Evolutionary conservation across 2,888 invertebrate genomes (phyloP).

Genomic region (Agriopis aurantiaria): DNA sequence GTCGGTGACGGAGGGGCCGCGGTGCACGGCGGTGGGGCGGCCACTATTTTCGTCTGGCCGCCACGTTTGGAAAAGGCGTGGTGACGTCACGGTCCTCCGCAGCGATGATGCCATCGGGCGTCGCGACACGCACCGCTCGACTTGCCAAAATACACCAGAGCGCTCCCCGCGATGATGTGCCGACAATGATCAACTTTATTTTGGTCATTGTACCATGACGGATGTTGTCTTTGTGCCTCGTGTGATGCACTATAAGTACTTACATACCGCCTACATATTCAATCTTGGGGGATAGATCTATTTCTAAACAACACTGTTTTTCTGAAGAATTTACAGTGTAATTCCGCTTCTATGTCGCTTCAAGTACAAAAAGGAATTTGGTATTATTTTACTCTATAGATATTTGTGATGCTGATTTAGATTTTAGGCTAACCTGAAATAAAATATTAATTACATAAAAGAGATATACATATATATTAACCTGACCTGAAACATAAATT

Average conservation of each 20-base stretch:
- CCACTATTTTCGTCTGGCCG: conserved; percentile 86
- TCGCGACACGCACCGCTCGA: conserved; percentile 80
- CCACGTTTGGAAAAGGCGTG: conserved; percentile 85
- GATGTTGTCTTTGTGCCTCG: conserved; percentile 48
- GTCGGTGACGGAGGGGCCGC: conserved; percentile 82
- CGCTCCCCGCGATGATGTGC: conserved; percentile 65
- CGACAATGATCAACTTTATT: conserved; percentile 77
- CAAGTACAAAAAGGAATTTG: too few species aligned
- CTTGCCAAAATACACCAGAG: conserved; percentile 82
- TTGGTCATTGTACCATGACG: conserved; percentile 75
- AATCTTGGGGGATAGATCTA: not conserved
- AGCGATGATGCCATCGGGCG: conserved; percentile 84
- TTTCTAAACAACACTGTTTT: not conserved
- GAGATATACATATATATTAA: too few species aligned
- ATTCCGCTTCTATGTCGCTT: too few species aligned
- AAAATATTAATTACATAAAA: too few species aligned
- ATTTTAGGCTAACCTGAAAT: too few species aligned
- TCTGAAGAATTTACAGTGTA: too few species aligned
- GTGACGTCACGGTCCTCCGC: conserved; percentile 83
- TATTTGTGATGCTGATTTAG: too few species aligned
- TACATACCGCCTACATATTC: not conserved
- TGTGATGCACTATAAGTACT: conserved; percentile 17
- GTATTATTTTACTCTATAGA: too few species aligned
- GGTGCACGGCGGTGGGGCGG: conserved; percentile 72
- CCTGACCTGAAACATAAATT: too few species aligned